These are phyloP conservation scores for Proisotoma minuta DNA, from an alignment of 2,888 invertebrate species.

Conservation along the genomic window DNA sequence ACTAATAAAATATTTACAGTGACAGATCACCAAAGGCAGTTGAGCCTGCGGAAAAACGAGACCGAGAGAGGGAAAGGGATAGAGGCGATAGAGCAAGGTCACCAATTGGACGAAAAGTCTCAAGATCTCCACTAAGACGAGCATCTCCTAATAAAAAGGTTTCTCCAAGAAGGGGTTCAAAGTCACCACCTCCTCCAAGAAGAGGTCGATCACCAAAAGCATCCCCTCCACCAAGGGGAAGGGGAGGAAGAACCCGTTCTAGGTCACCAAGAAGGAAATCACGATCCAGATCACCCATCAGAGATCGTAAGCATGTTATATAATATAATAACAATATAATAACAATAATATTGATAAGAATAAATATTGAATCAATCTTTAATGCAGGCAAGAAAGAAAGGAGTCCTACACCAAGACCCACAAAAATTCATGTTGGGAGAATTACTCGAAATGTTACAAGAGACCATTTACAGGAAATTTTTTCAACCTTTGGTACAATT, in stretches of 20 bases:
- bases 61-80: conserved; percentile 28
- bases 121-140: conserved; percentile 8
- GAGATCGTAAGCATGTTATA: conserved; percentile 24
- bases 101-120: neutral
- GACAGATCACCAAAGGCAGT: conserved; percentile 15
- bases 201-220: conserved; percentile 31
- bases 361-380: conserved; percentile 8
- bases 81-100: too few relatives aligned
- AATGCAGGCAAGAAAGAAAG: conserved; percentile 63
- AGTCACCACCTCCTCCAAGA: conserved; percentile 29
- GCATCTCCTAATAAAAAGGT: conserved; percentile 14
- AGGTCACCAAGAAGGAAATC: conserved; percentile 54
- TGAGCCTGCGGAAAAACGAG: conserved; percentile 32
- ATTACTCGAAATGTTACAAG: conserved; percentile 87
- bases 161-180: too few relatives aligned
- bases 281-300: conserved; percentile 42
- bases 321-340: neutral
- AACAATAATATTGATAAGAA: neutral
- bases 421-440: conserved; percentile 88
- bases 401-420: conserved; percentile 84
- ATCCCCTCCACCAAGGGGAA: conserved; percentile 27
- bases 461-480: conserved; percentile 56
- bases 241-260: conserved; percentile 49
- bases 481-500: conserved; percentile 48
- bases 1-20: neutral